Evolutionary conservation across 1,140 invertebrate species (phyloP).

Genomic region (Schmidtea mediterranea): DNA sequence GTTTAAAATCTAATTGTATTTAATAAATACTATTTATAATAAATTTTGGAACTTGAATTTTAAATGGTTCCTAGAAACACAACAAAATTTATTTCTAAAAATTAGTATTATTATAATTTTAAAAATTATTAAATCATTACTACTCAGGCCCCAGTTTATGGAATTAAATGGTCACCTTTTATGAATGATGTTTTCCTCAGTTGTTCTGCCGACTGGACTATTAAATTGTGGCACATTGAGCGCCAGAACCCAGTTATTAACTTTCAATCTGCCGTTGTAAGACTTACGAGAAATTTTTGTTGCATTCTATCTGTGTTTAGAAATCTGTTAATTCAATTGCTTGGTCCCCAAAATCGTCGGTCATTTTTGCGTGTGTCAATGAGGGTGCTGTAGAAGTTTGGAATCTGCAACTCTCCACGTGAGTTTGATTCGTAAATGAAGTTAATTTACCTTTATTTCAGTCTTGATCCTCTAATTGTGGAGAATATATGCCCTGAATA

Average conservation of each 20-base stretch:
- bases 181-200: constrained; percentile 60
- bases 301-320: neutral
- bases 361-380: constrained; percentile 1
- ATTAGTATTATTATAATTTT: too few relatives aligned
- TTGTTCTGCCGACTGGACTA: constrained; percentile 64
- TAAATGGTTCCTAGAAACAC: too few relatives aligned
- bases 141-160: constrained; percentile 37
- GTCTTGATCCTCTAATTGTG: too few relatives aligned
- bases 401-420: neutral
- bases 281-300: neutral
- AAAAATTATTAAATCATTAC: too few relatives aligned
- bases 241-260: neutral
- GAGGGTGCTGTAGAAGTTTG: neutral
- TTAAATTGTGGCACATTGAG: constrained; percentile 49
- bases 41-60: too few relatives aligned
- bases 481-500: too few relatives aligned
- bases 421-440: too few relatives aligned
- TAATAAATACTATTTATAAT: too few relatives aligned
- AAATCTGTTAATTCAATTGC: neutral
- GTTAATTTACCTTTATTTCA: too few relatives aligned
- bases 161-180: constrained; percentile 58
- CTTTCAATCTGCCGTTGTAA: neutral
- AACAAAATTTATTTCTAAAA: too few relatives aligned
- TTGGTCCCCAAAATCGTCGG: neutral
- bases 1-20: too few relatives aligned